These are phyloP conservation scores for Fragum whitleyi DNA, from an alignment of 2,888 invertebrate genomes.

Conservation along the genomic window DNA sequence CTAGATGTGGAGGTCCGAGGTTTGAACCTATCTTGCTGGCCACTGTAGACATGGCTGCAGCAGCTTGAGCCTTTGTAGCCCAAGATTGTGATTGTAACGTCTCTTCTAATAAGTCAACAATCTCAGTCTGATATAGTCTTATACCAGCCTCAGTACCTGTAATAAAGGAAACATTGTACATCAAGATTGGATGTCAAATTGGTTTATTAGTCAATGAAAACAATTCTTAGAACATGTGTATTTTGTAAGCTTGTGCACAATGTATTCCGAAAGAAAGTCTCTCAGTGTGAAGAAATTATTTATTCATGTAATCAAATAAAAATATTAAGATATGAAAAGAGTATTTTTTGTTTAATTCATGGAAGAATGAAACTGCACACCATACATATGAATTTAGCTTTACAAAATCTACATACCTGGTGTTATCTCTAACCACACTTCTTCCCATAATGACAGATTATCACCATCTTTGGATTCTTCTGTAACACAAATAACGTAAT, in stretches of 20 bases:
- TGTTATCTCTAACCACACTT: slow-evolving; percentile 95
- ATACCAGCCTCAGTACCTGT: slow-evolving; percentile 90
- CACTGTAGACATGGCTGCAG: slow-evolving; percentile 92
- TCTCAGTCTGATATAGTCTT: slow-evolving; percentile 90
- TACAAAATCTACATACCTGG: slow-evolving; percentile 87
- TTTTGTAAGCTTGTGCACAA: too few species aligned
- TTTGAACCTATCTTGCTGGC: slow-evolving; percentile 90
- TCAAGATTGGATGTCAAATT: too few species aligned
- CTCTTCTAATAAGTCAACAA: slow-evolving; percentile 90
- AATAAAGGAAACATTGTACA: too few species aligned
- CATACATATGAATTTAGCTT: too few species aligned
- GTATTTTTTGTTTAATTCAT: too few species aligned
- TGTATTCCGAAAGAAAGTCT: too few species aligned
- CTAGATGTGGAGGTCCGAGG: slow-evolving; percentile 87
- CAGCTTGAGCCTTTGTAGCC: slow-evolving; percentile 95
- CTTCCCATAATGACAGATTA: slow-evolving; percentile 89
- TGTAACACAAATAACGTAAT: not conserved
- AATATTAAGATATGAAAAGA: too few species aligned
- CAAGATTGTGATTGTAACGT: slow-evolving; percentile 94
- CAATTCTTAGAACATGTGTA: too few species aligned
- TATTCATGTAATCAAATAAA: too few species aligned
- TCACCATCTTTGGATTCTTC: slow-evolving; percentile 60
- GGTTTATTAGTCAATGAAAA: too few species aligned
- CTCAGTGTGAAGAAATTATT: too few species aligned
- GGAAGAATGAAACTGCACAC: too few species aligned